phyloP scores from a whole-genome alignment of 30 jellyfish, hydroid and myxozoan genomes.

The Nemopilema nomurai region DNA sequence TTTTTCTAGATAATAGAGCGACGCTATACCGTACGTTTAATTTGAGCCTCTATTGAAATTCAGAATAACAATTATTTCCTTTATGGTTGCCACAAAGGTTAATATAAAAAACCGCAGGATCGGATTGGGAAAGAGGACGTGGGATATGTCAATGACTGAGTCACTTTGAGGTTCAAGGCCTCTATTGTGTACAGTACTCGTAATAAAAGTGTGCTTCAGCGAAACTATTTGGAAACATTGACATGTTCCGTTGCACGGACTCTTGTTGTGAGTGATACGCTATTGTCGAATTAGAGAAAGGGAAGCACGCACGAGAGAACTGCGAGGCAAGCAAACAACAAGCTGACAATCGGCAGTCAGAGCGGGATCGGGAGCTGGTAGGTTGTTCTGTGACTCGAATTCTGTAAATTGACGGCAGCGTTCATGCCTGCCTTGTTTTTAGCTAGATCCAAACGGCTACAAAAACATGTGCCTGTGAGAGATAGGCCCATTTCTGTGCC shows the following conservation, averaged over 20 bases:
- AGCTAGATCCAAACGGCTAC: neutral
- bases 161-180: neutral
- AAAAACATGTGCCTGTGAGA: neutral
- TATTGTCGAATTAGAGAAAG: neutral
- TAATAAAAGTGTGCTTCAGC: neutral
- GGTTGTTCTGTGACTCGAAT: too few relatives aligned
- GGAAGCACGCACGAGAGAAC: neutral
- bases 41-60: neutral
- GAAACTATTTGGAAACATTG: neutral
- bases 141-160: neutral
- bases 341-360: too few relatives aligned
- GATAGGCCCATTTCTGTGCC: neutral
- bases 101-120: neutral
- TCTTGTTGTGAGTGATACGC: neutral
- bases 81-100: neutral
- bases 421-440: too few relatives aligned
- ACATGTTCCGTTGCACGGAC: neutral
- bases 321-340: neutral
- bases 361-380: too few relatives aligned
- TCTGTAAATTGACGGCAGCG: too few relatives aligned
- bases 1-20: too few relatives aligned
- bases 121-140: neutral
- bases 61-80: neutral
- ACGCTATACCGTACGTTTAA: neutral
- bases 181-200: neutral